phyloP scores from a whole-genome alignment of 2,797 vertebrate genomes.

The Sus cebifrons region DNA sequence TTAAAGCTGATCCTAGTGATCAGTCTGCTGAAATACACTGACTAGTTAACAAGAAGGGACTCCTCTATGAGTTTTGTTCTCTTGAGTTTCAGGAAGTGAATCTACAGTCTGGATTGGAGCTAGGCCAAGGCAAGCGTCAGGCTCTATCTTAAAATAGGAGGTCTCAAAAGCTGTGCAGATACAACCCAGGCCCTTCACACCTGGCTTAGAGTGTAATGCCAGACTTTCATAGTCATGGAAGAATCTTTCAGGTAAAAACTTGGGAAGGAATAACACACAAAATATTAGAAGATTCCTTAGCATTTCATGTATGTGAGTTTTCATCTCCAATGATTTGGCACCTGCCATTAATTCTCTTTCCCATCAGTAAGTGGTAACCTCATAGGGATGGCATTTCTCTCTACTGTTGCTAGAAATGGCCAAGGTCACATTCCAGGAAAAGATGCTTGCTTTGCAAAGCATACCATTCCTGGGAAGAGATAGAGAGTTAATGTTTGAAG shows the following conservation, averaged over 20 bases:
- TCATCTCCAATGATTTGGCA: constrained; percentile 77
- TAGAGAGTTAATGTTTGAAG: constrained; percentile 91
- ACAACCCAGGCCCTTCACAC: not conserved
- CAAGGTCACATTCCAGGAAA: constrained; percentile 91
- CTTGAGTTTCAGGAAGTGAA: not conserved
- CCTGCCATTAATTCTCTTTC: constrained; percentile 76
- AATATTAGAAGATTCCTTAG: not conserved
- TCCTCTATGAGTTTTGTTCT: not conserved
- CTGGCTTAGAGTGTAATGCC: not conserved
- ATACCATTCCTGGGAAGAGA: constrained; percentile 89
- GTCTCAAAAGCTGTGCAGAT: not conserved
- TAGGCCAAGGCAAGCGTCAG: not conserved
- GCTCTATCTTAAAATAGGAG: not conserved
- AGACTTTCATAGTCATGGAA: not conserved
- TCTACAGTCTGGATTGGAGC: not conserved
- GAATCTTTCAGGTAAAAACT: not conserved
- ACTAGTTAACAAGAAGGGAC: not conserved
- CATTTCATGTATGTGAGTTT: constrained; percentile 40
- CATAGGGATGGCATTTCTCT: constrained; percentile 88
- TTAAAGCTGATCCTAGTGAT: not conserved
- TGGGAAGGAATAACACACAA: not conserved
- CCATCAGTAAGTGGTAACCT: constrained; percentile 85
- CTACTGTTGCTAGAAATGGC: constrained; percentile 82
- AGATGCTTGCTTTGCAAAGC: constrained; percentile 87
- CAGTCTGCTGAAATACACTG: not conserved